Base-by-base conservation (phyloP, 2,113 vertebrate genomes). In the Coregonus clupeaformis region DNA sequence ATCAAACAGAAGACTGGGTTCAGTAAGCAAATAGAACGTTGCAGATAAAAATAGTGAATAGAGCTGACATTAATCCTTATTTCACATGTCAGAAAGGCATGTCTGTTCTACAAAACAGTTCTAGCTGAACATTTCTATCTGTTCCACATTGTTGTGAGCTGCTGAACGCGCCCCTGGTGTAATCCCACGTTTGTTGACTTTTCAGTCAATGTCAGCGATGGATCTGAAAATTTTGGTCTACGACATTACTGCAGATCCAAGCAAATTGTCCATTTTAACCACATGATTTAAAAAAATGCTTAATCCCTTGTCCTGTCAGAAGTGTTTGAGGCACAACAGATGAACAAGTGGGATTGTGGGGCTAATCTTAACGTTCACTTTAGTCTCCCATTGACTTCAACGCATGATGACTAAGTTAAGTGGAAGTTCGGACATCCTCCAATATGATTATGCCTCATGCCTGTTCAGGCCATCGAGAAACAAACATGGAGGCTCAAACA, bases 281-380 rank as follows among this genome's bases (percentile, higher is more conserved):
- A 29, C 30, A 6, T 36, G 6, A 30, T 67, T n/a, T n/a, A n/a
- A 52, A 1, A 32, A 64, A 64, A 67, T 36, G 65, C 65, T 67
- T 67, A 30, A 42, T 67, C 16, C 5, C 18, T 67, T 67, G 30
- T 32, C 30, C 65, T 9, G 30, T 67, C 30, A 32, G 29, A 32
- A 67, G 12, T 32, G 14, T 66, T 49, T 30, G 45, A 60, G 27
- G 27, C 16, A 12, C 47, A 30, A n/a, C 0, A 2, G 20, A 55
- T 79, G 77, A 87, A 84, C 80, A 59, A n/a, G 47, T 14, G 66
- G 81, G 89, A 89, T 90, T 89, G 87, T 87, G 81, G 14, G 63
- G 36, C 9, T 42, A 42, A 42, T 42, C 36, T 9, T 42, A 42
- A 42, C 36, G 18, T 42, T 42, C 36, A 42, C 36, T 42, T 16